Evolutionary conservation across 2,113 vertebrate species (phyloP), one percentile per base, ranked within the genome.

Genomic region (Sakesphorus luctuosus): DNA sequence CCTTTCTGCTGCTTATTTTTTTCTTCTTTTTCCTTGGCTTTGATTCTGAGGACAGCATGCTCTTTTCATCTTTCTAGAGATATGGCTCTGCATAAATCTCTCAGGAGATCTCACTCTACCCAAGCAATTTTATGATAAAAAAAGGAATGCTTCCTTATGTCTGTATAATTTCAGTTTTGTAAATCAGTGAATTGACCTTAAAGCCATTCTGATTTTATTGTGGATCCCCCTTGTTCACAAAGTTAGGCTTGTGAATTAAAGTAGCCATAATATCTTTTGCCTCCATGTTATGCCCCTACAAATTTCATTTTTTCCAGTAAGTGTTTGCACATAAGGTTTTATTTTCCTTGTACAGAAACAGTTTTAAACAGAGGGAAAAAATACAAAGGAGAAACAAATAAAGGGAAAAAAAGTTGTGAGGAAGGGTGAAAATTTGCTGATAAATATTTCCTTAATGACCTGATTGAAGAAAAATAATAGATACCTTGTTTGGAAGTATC

Each of bases 51-150:
- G 93, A 96, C 89, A 96, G 92, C 66, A 33, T 18, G 33, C n/a
- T 85, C 84, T 96, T 98, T 98, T 97, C 87, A 97, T 97, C 94
- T 97, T 96, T 47, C 91, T 91, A 84, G 68, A 96, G 85, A 94
- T 97, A 96, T 88, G 89, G 93, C 69, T 97, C 79, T 97, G 89
- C 85, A 97, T 96, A 97, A 97, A 97, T 97, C 83, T 97, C 88
- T 84, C 49, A 94, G 87, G 92, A 96, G 69, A 96, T 87, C 68
- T 96, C 69, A 84, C 78, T 96, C 89, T 94, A 90, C 68, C 69
- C 35, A 91, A 74, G 74, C 61, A 93, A 97, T 90, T 80, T 94
- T 95, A 90, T 35, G 9, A 33, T 49, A 53, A 91, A 91, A 53
- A 49, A 91, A 91, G 65, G 43, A 73, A 72, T 77, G 63, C 40